These are phyloP conservation scores for Amblyjoppa proteus DNA, from an alignment of 2,888 invertebrate species.

Conservation along the genomic window DNA sequence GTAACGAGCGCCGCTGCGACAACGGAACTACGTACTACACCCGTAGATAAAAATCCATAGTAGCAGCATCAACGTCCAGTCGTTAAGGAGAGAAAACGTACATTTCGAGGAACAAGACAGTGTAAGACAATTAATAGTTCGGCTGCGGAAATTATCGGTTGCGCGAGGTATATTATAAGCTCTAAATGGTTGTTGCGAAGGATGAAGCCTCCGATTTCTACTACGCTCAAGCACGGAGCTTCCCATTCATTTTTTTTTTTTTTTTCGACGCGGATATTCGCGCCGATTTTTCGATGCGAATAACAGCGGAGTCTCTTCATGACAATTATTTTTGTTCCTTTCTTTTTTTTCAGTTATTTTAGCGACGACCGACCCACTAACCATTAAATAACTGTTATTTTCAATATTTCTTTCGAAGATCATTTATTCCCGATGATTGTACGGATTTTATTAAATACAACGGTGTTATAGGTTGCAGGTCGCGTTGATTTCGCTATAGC, in stretches of 20 bases:
- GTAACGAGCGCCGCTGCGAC: neutral
- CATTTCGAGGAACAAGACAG: neutral
- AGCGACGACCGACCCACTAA: neutral
- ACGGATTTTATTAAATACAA: neutral
- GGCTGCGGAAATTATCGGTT: conserved; percentile 3
- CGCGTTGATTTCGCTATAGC: neutral
- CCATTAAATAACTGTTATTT: neutral
- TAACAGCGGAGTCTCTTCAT: neutral
- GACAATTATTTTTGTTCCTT: neutral
- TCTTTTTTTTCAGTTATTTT: neutral
- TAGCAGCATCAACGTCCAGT: neutral
- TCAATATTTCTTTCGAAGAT: neutral
- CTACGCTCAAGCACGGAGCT: neutral
- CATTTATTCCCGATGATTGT: neutral
- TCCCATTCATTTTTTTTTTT: neutral
- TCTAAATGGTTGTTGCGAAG: neutral
- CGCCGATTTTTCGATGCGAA: neutral
- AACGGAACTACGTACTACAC: conserved; percentile 16
- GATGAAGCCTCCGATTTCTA: neutral
- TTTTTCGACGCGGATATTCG: neutral
- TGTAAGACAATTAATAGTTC: conserved; percentile 8
- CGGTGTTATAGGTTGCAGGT: neutral
- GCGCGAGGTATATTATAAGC: neutral
- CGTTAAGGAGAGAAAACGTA: neutral
- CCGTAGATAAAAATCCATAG: neutral